Conservation (phyloP, 1,140 invertebrate species). For the Paraescarpia echinospica region DNA sequence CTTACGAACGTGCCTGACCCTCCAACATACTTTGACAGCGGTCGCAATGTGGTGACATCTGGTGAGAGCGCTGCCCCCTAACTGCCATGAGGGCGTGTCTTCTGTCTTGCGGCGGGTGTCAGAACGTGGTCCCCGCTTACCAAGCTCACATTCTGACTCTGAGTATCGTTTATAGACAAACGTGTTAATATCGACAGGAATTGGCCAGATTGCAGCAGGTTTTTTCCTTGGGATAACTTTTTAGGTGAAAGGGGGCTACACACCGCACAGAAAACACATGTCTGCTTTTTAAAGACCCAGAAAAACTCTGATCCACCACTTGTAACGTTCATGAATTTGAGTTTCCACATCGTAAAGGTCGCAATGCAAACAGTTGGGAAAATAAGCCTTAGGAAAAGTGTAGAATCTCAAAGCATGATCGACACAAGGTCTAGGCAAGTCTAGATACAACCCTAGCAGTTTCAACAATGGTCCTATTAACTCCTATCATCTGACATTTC, state of each 20-base stretch:
- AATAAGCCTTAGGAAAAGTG: not conserved
- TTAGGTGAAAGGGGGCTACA: not conserved
- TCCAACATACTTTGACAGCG: not conserved
- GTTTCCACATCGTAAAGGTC: not conserved
- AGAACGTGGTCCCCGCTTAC: not conserved
- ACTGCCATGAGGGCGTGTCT: slow-evolving; percentile 3
- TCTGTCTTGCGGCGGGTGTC: not conserved
- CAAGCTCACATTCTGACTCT: not conserved
- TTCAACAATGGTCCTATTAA: not conserved
- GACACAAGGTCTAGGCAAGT: not conserved
- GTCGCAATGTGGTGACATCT: not conserved
- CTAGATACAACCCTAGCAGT: not conserved
- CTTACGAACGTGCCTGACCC: not conserved
- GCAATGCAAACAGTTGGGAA: too few species aligned
- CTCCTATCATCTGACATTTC: not conserved
- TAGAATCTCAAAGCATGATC: not conserved
- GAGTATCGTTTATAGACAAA: slow-evolving; percentile 6
- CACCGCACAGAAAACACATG: not conserved
- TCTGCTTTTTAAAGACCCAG: not conserved
- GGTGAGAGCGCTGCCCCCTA: not conserved
- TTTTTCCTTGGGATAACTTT: not conserved
- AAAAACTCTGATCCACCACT: not conserved
- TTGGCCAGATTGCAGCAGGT: not conserved
- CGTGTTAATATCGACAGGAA: slow-evolving; percentile 5
- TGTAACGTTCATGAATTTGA: not conserved